Base-by-base conservation (phyloP, 2,113 vertebrate species). In the Leptobrachium leishanense region DNA sequence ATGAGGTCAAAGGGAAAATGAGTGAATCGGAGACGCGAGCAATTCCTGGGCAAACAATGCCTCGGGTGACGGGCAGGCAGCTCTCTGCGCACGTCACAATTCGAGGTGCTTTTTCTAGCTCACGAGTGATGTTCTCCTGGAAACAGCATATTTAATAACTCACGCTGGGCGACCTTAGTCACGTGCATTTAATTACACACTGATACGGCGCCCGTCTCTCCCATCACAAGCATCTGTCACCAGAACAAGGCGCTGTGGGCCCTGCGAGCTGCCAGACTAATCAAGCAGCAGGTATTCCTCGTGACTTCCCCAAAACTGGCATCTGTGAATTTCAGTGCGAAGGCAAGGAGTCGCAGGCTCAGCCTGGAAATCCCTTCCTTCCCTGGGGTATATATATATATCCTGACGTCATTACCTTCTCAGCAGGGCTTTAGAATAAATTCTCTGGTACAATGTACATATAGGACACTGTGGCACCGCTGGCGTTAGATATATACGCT, bases 201-300 rank as follows among this genome's bases (percentile, higher is more conserved):
- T 11, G 46, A 71, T 7, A 53, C 46, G 40, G 8, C 46, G 7
- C n/a, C 44, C 31, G 71, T 80, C 78, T 59, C 8, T 62, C 53
- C 67, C 10, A 31, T 43, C 57, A 42, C 15, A 62, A 67, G 77
- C 64, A 68, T 68, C 71, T 80, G 53, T 65, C 65, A 68, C 6
- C 31, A 62, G 71, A 59, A 68, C 53, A 50, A 54, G 70, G 10
- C 10, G 50, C 20, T 65, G 10, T 9, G 15, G 77, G 70, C 53
- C 39, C 50, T 64, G 20, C 43, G 63, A 11, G n/a, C 78, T 74
- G 63, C 62, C 50, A 79, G 46, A 59, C 78, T 81, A 74, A 81
- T 81, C 71, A 81, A 81, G 43, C 78, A 74, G 78, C 64, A 72
- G 65, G 78, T 74, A 68, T 46, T 74, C 53, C 54, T 55, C 55